A percentile compares a stretch with the other conserved stretches of the same genome.
Evolutionary conservation across 1,140 invertebrate genomes (phyloP).

Genomic region (Rhynchophorus ferrugineus): DNA sequence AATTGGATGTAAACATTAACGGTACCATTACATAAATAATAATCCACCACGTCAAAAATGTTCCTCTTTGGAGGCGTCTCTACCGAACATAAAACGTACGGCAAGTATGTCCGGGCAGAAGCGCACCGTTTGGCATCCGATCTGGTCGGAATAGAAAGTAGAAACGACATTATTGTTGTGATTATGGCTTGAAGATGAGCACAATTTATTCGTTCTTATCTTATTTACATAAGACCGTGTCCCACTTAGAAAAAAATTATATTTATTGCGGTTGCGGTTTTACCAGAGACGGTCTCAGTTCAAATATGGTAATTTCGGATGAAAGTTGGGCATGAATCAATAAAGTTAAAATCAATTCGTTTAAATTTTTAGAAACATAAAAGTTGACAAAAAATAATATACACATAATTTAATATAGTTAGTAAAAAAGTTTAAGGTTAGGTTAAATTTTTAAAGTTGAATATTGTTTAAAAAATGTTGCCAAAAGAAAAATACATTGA

Average conservation of each 20-base stretch:
- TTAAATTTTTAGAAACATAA: too few species aligned
- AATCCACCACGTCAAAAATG: neutral
- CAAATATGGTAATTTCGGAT: too few species aligned
- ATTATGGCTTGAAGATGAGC: neutral
- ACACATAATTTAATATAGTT: too few species aligned
- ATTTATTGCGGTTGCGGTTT: too few species aligned
- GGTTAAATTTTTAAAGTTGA: too few species aligned
- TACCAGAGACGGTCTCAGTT: too few species aligned
- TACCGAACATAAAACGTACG: neutral
- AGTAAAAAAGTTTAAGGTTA: too few species aligned
- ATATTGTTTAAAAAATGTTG: too few species aligned
- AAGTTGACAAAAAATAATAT: too few species aligned
- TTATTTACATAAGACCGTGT: neutral
- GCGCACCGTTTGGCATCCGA: neutral
- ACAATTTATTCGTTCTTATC: neutral
- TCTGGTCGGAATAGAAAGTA: neutral
- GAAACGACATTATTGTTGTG: neutral
- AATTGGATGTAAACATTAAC: neutral
- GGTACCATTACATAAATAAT: neutral
- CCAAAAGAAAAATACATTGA: too few species aligned
- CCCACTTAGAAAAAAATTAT: neutral
- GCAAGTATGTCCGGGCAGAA: neutral
- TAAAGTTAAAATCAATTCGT: too few species aligned
- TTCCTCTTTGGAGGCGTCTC: neutral
- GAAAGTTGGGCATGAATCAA: too few species aligned